Conservation (phyloP, 2,113 vertebrate species). For the Empidonax traillii region DNA sequence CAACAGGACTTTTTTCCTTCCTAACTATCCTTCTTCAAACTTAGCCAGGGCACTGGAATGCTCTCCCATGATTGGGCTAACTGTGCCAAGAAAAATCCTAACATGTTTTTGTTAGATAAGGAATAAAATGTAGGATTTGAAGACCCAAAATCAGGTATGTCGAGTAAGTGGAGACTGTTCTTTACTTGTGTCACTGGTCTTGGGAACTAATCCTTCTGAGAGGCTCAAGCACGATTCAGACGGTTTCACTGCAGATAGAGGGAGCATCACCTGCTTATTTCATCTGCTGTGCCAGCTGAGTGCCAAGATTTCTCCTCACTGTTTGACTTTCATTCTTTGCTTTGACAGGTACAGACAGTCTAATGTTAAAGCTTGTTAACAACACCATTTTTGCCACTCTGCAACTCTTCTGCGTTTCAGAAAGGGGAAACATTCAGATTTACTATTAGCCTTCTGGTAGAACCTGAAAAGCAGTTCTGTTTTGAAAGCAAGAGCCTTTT, state of each 20-base stretch:
- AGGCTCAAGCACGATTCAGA: background rate
- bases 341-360: background rate
- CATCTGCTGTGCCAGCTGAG: background rate
- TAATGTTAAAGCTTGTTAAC: background rate
- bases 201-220: background rate
- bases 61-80: background rate
- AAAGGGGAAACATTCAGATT: background rate
- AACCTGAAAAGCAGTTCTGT: background rate
- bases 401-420: background rate
- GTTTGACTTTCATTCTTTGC: background rate
- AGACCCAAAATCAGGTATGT: conserved; percentile 4
- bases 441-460: background rate
- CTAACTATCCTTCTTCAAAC: background rate
- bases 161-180: background rate
- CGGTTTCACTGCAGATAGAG: background rate
- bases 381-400: background rate
- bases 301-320: background rate
- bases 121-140: background rate
- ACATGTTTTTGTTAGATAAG: background rate
- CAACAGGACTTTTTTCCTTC: background rate
- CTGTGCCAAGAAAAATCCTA: background rate
- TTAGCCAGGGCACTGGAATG: background rate
- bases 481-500: background rate
- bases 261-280: background rate
- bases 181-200: background rate